phyloP scores from a whole-genome alignment of 2,797 vertebrate species.

The Enteromius afrohamiltoni region DNA sequence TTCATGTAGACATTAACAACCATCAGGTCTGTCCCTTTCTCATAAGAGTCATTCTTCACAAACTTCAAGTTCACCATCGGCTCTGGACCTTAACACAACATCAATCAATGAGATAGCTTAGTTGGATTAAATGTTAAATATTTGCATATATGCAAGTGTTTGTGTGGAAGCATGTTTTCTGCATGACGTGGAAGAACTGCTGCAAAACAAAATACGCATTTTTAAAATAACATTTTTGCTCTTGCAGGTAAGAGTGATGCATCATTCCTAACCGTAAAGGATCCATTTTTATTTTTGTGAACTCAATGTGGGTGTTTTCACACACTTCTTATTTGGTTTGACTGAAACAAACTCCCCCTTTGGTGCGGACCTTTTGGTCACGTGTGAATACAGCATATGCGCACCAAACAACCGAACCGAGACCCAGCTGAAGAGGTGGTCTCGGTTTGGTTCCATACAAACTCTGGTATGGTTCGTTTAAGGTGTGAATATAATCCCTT shows the following conservation, averaged over 20 bases:
- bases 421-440: too few relatives aligned
- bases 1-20: slow-evolving; percentile 97
- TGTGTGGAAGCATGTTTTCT: neutral
- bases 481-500: too few relatives aligned
- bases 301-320: neutral
- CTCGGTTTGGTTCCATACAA: too few relatives aligned
- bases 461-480: too few relatives aligned
- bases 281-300: neutral
- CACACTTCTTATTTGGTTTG: too few relatives aligned
- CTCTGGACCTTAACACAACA: slow-evolving; percentile 77
- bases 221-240: neutral
- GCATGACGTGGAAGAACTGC: neutral
- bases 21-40: slow-evolving; percentile 97
- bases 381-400: too few relatives aligned
- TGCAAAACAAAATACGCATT: neutral
- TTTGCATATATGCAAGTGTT: slow-evolving; percentile 3
- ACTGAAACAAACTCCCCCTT: too few relatives aligned
- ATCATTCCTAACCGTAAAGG: neutral
- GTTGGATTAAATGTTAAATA: too few relatives aligned
- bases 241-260: neutral
- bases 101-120: neutral
- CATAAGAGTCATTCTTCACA: slow-evolving; percentile 94
- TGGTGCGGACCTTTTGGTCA: too few relatives aligned
- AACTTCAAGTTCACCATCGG: slow-evolving; percentile 89
- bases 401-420: too few relatives aligned